Evolutionary conservation across 1,140 invertebrate genomes (phyloP).

Genomic region (Paraescarpia echinospica): DNA sequence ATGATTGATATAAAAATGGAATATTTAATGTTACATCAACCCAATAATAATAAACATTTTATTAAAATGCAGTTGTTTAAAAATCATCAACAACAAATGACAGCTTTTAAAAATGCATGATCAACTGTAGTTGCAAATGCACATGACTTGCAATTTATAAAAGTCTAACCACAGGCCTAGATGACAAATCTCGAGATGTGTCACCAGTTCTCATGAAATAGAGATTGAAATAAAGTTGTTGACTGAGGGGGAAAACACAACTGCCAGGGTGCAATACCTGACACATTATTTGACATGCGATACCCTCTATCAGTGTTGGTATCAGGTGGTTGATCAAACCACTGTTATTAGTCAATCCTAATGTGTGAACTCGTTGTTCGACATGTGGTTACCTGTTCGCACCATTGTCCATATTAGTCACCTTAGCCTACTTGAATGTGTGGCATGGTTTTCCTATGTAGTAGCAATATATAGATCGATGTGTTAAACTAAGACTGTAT

Average conservation of each 20-base stretch:
- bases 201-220: not conserved
- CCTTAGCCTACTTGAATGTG: not conserved
- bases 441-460: not conserved
- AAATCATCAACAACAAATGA: not conserved
- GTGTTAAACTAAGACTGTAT: not conserved
- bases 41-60: too few species aligned
- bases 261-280: not conserved
- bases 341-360: not conserved
- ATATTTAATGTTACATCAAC: not conserved
- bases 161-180: not conserved
- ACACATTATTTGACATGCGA: not conserved
- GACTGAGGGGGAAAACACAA: not conserved
- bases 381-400: not conserved
- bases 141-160: not conserved
- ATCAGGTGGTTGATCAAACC: not conserved
- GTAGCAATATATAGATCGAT: not conserved
- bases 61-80: not conserved
- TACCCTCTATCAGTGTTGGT: not conserved
- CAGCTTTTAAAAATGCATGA: not conserved
- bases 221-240: not conserved
- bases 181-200: not conserved
- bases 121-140: not conserved
- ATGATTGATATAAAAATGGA: not conserved
- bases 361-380: not conserved
- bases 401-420: not conserved